These are phyloP conservation scores for Echinarachnius parma DNA, from an alignment of 53 echinoderm and acorn worm genomes.

Conservation along the genomic window DNA sequence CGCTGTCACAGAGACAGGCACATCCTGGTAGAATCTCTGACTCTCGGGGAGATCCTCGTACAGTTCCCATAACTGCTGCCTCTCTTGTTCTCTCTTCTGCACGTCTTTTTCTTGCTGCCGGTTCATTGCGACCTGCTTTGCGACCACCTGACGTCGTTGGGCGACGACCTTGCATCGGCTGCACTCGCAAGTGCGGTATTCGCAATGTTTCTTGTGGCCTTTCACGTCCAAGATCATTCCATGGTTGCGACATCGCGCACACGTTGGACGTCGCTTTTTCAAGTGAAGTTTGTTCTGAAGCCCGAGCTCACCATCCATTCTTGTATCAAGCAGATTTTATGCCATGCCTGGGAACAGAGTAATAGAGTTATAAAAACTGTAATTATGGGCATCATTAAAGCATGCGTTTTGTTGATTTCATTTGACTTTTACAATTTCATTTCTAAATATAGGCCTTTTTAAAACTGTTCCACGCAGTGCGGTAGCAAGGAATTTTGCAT, in stretches of 20 bases:
- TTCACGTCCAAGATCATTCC: constrained; percentile 21
- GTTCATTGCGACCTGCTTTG: constrained; percentile 32
- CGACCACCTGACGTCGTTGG: constrained; percentile 29
- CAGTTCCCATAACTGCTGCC: neutral
- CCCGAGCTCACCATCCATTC: neutral
- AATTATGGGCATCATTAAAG: no score
- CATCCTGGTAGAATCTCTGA: neutral
- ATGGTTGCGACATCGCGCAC: constrained; percentile 46
- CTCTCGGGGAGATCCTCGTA: neutral
- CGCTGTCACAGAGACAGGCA: no score
- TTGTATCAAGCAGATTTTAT: no score
- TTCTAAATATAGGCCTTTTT: no score
- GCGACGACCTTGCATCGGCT: constrained; percentile 8
- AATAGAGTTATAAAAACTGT: no score
- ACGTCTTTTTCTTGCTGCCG: constrained; percentile 26
- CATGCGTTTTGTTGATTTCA: no score
- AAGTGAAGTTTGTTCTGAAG: constrained; percentile 9
- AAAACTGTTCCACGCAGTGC: no score
- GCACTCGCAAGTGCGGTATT: constrained; percentile 18
- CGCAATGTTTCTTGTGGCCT: constrained; percentile 43
- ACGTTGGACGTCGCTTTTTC: constrained; percentile 30
- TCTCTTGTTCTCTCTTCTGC: neutral
- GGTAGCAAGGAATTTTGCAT: no score
- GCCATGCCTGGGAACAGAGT: no score
- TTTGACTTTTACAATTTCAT: no score